These are phyloP conservation scores for Gavialis gangeticus DNA, from an alignment of 2,113 vertebrate species.

Conservation along the genomic window DNA sequence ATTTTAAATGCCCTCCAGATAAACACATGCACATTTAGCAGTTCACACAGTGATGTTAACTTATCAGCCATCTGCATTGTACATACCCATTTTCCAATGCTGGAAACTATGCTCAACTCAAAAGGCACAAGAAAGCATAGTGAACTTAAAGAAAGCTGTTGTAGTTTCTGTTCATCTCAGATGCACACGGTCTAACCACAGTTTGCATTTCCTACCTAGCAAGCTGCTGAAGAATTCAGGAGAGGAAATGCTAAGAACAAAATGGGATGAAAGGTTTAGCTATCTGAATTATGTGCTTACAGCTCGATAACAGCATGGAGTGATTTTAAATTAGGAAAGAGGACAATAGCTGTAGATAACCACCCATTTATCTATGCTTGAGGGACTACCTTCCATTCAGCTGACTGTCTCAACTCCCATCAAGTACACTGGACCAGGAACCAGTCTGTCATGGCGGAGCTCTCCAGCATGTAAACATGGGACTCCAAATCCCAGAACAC, in stretches of 20 bases:
- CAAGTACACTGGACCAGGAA: too few relatives aligned
- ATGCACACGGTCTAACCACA: background rate
- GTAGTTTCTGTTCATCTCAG: background rate
- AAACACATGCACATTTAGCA: background rate
- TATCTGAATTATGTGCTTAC: background rate
- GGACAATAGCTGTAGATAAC: background rate
- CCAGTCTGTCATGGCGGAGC: too few relatives aligned
- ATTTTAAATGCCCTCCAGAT: background rate
- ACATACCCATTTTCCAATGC: background rate
- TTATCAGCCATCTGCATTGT: rapidly evolving
- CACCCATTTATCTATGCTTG: rapidly evolving
- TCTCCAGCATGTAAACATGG: too few relatives aligned
- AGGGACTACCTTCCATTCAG: background rate
- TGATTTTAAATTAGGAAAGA: background rate
- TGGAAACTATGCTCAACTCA: background rate
- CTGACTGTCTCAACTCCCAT: rapidly evolving
- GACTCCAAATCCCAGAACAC: too few relatives aligned
- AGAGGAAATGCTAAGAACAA: background rate
- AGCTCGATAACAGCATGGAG: background rate
- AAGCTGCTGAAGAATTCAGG: background rate
- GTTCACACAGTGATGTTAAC: rapidly evolving
- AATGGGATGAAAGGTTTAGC: background rate
- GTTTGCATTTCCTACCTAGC: background rate
- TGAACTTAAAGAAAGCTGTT: background rate
- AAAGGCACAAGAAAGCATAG: background rate